phyloP scores from a whole-genome alignment of 2,113 vertebrate species.

The Lophura nycthemera region DNA sequence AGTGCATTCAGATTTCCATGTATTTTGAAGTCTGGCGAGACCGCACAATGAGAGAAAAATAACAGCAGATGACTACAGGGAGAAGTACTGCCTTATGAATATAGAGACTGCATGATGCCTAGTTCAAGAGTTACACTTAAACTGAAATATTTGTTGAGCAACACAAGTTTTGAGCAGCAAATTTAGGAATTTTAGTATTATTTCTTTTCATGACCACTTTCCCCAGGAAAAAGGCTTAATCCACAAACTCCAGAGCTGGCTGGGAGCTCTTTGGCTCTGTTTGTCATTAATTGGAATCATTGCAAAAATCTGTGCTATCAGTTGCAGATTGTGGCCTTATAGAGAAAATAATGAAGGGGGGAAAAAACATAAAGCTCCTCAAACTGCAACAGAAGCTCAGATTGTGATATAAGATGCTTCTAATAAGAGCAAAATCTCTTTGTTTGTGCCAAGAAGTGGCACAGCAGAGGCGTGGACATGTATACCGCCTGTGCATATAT shows the following conservation, averaged over 20 bases:
- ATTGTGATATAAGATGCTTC: neutral
- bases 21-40: neutral
- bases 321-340: neutral
- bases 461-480: constrained; percentile 14
- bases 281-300: constrained; percentile 42
- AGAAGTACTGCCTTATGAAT: neutral
- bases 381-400: neutral
- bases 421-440: neutral
- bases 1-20: neutral
- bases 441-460: constrained; percentile 10
- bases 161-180: neutral
- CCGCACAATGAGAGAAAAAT: neutral
- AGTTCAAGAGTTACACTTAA: neutral
- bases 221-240: neutral
- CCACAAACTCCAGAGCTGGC: neutral
- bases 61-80: neutral
- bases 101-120: neutral
- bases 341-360: neutral
- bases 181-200: neutral
- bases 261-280: neutral
- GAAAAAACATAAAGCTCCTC: neutral
- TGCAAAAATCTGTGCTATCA: constrained; percentile 15
- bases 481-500: neutral
- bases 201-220: neutral
- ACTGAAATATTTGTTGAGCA: neutral